A percentile compares a stretch with the other conserved stretches of the same genome.
These are phyloP conservation scores for Thereuonema tuberculata DNA, from an alignment of 1,140 invertebrate genomes.

Conservation along the genomic window DNA sequence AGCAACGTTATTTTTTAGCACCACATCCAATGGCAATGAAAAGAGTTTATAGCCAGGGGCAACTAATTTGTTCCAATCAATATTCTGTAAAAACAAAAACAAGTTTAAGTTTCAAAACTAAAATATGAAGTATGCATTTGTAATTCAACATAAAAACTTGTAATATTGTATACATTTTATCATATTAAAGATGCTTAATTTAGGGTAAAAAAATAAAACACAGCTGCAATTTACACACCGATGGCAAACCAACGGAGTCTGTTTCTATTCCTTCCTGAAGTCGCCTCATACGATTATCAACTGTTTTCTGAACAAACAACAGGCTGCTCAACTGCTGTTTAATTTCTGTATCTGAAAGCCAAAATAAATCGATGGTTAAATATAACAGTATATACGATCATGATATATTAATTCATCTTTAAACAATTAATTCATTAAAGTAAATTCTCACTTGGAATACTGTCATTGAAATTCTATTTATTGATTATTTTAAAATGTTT, in stretches of 20 bases:
- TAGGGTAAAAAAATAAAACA: neutral
- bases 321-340: constrained; percentile 82
- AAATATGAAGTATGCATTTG: neutral
- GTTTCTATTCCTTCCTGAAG: constrained; percentile 42
- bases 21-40: constrained; percentile 53
- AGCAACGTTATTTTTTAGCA: constrained; percentile 66
- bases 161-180: neutral
- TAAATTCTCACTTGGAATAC: no score
- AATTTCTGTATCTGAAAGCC: constrained; percentile 50
- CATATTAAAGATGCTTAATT: neutral
- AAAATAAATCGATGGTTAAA: constrained; percentile 13
- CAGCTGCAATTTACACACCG: constrained; percentile 13
- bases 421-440: no score
- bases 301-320: constrained; percentile 59
- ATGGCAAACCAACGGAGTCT: constrained; percentile 33
- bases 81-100: constrained; percentile 24
- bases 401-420: no score
- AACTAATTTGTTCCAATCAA: constrained; percentile 39
- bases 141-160: neutral
- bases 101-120: no score
- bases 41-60: constrained; percentile 46
- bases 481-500: no score
- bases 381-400: no score
- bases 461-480: no score
- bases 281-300: constrained; percentile 48